Base-by-base conservation (phyloP, 2,797 vertebrate species). In the Epinephelus malabaricus region DNA sequence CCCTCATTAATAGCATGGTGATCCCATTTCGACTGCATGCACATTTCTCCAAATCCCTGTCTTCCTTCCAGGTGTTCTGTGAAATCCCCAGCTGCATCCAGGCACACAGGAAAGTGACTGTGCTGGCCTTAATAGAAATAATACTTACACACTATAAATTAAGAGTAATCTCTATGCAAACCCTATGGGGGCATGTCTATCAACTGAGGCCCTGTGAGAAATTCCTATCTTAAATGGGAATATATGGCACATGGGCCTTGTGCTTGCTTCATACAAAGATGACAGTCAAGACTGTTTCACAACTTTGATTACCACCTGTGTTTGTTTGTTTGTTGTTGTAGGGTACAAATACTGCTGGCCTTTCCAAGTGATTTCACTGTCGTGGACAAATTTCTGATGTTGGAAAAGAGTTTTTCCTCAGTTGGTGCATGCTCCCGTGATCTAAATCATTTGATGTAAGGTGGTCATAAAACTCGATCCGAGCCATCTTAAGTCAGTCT, bases 131-230 rank as follows among this genome's bases (percentile, higher is more conserved):
- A 89, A 92, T 92, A 86, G 89, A 92, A 91, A 91, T 79, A 84
- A 85, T 89, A 94, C 87, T 90, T 91, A 87, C 83, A 91, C 90
- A 90, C 67, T 79, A 79, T 79, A 84, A 92, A 94, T 93, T 86
- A 90, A 92, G 84, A 92, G 88, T 88, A 83, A 92, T 91, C 88
- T 81, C 76, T 77, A 76, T 82, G 85, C 73, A 73, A 90, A 88
- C 81, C 84, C 89, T 87, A 56, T 78, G 78, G 92, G 92, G 84
- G 89, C 65, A 63, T 88, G 87, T 92, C 92, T 75, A 91, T 94
- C 92, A 92, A 84, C 59, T 47, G 27, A 50, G n/a, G 65, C 69
- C 87, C 89, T 80, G 76, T 62, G 84, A 92, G 86, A 86, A 77
- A 88, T 69, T 69, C 51, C 65, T 70, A 55, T 89, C 87, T 86